These are phyloP conservation scores for Colletes collaris DNA, from an alignment of 2,888 invertebrate species.

Conservation along the genomic window DNA sequence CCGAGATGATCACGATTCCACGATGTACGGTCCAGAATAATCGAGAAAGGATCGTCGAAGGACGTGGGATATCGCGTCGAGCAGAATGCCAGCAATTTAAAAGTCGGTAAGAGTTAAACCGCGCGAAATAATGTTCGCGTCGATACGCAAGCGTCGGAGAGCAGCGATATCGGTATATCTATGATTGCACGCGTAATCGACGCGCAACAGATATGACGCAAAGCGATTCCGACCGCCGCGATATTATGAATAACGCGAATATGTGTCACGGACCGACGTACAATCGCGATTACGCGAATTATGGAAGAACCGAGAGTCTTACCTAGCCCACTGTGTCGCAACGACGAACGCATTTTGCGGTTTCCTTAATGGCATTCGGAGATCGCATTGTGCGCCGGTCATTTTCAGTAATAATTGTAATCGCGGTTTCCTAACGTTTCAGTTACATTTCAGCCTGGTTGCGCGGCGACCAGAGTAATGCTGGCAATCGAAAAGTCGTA, in stretches of 20 bases:
- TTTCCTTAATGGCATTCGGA: constrained; percentile 46
- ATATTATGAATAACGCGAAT: constrained; percentile 57
- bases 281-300: constrained; percentile 51
- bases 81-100: neutral
- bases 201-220: constrained; percentile 31
- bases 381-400: constrained; percentile 49
- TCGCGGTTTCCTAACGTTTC: constrained; percentile 31
- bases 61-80: too few species aligned
- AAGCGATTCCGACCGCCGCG: constrained; percentile 13
- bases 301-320: constrained; percentile 38
- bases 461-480: constrained; percentile 2
- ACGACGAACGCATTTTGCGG: constrained; percentile 45
- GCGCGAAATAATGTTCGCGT: constrained; percentile 14
- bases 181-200: constrained; percentile 58
- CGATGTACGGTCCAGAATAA: too few species aligned
- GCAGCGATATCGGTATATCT: constrained; percentile 32
- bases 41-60: too few species aligned
- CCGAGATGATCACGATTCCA: too few species aligned
- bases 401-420: constrained; percentile 38
- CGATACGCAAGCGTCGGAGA: constrained; percentile 6
- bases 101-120: constrained; percentile 7
- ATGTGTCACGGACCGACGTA: constrained; percentile 51
- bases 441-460: neutral
- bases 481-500: constrained; percentile 28
- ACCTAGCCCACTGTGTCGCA: constrained; percentile 31